phyloP scores from a whole-genome alignment of 2,888 invertebrate genomes.

The Quadroppia sp. region DNA sequence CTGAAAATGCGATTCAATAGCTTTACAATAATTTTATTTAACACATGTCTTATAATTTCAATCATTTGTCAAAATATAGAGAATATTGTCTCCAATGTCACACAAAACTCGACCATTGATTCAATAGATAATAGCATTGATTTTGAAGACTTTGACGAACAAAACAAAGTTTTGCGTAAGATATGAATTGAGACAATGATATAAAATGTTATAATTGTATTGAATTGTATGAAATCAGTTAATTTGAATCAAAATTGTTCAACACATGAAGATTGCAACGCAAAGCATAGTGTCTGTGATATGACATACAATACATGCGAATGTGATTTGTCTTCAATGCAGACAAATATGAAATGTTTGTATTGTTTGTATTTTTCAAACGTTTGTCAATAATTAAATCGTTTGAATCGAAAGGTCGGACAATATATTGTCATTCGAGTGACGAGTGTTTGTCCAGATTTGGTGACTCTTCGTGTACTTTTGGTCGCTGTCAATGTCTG shows the following conservation, averaged over 20 bases:
- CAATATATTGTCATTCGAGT: slow-evolving; percentile 14
- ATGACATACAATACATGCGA: slow-evolving; percentile 34
- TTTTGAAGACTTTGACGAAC: not conserved
- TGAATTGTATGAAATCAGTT: not conserved
- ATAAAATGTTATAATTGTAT: not conserved
- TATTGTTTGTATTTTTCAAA: not conserved
- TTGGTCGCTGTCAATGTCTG: slow-evolving; percentile 36
- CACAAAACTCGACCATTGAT: not conserved
- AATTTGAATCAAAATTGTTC: slow-evolving; percentile 34
- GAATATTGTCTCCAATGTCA: not conserved
- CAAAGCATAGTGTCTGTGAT: slow-evolving; percentile 37
- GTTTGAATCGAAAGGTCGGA: slow-evolving; percentile 9
- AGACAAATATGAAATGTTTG: slow-evolving; percentile 33
- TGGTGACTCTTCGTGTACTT: slow-evolving; percentile 27
- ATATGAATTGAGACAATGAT: not conserved
- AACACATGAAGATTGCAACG: slow-evolving; percentile 31
- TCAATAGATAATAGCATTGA: not conserved
- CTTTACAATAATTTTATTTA: not conserved
- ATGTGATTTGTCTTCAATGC: slow-evolving; percentile 39
- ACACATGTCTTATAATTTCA: not conserved
- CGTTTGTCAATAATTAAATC: not conserved
- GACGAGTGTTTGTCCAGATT: slow-evolving; percentile 33
- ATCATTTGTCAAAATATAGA: not conserved
- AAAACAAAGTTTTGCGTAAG: not conserved
- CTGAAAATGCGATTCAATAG: not conserved